These are phyloP conservation scores for Papilio helenus DNA, from an alignment of 1,140 invertebrate genomes.

Conservation along the genomic window DNA sequence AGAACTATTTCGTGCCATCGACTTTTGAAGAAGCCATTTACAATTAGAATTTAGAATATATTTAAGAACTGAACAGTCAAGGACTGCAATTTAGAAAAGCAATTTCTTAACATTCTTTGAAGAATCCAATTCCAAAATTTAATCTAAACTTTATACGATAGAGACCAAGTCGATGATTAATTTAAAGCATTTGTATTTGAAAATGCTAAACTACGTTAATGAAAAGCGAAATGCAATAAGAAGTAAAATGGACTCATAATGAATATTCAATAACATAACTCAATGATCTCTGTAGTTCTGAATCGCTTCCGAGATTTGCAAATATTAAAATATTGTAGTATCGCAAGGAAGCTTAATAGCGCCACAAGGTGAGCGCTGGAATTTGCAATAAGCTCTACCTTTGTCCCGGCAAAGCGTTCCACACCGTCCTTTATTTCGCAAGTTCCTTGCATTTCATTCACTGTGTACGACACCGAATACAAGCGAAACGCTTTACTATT, in stretches of 20 bases:
- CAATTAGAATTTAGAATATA: not conserved
- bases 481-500: conserved; percentile 19
- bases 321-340: conserved; percentile 69
- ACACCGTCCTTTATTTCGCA: conserved; percentile 72
- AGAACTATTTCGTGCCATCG: not conserved
- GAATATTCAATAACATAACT: conserved; percentile 1
- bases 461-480: conserved; percentile 56
- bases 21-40: not conserved
- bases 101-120: no score
- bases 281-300: conserved; percentile 14
- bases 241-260: not conserved
- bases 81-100: no score
- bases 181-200: not conserved
- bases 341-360: conserved; percentile 69
- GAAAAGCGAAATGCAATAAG: not conserved
- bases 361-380: conserved; percentile 70
- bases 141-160: not conserved
- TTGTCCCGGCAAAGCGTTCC: conserved; percentile 67
- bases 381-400: conserved; percentile 79
- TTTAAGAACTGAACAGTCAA: not conserved
- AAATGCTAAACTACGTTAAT: not conserved
- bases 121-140: no score
- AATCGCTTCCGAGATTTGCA: conserved; percentile 48
- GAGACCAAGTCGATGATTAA: not conserved
- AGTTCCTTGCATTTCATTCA: conserved; percentile 77